phyloP scores from a whole-genome alignment of 2,113 vertebrate genomes.

The Phalacrocorax pelagicus region DNA sequence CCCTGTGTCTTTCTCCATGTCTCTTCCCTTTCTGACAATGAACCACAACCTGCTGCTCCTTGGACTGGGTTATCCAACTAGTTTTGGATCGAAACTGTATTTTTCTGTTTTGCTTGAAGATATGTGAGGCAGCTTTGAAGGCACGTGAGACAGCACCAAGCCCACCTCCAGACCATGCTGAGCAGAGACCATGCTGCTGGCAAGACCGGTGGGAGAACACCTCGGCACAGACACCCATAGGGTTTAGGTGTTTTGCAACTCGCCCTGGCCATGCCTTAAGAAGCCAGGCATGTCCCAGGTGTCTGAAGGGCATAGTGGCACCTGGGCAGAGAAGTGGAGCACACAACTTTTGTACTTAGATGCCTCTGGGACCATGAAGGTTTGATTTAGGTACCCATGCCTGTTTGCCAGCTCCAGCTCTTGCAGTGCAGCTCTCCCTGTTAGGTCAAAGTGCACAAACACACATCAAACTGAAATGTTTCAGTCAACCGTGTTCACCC shows the following conservation, averaged over 20 bases:
- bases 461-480: background rate
- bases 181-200: background rate
- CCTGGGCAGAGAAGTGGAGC: background rate
- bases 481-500: fast-evolving
- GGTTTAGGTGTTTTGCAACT: background rate
- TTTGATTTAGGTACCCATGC: background rate
- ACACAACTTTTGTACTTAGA: background rate
- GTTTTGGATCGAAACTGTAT: background rate
- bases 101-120: background rate
- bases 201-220: background rate
- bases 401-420: background rate
- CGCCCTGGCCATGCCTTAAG: background rate
- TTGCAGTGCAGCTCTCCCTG: background rate
- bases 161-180: background rate
- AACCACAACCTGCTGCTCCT: background rate
- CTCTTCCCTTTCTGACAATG: background rate
- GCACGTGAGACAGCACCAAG: background rate
- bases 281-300: background rate
- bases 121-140: background rate
- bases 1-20: background rate
- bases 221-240: background rate
- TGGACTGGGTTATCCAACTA: background rate
- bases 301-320: background rate
- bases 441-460: background rate
- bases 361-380: background rate